These are phyloP conservation scores for Calyptommatus sinebrachiatus DNA, from an alignment of 2,113 vertebrate genomes.

Conservation along the genomic window DNA sequence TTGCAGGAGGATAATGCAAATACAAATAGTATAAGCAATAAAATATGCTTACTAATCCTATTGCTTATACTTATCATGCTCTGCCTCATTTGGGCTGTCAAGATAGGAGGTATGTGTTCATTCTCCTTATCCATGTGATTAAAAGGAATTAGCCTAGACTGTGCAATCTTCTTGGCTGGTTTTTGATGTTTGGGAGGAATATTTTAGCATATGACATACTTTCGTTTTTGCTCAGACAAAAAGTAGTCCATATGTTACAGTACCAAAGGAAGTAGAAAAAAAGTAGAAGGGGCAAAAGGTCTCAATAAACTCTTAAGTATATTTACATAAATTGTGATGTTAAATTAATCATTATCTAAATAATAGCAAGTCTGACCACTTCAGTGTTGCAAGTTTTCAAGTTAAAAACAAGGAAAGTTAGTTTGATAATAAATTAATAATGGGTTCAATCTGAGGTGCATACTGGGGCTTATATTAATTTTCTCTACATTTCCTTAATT, in stretches of 20 bases:
- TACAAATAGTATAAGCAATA: neutral
- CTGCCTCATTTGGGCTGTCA: neutral
- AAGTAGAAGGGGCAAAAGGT: fast-evolving
- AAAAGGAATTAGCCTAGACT: neutral
- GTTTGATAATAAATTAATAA: neutral
- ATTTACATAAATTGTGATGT: too few species aligned
- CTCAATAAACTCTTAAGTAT: neutral
- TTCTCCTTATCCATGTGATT: neutral
- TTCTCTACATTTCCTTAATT: neutral
- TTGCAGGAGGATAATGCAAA: too few species aligned
- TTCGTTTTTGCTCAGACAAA: neutral
- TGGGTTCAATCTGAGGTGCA: neutral
- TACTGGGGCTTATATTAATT: neutral
- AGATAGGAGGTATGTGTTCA: neutral
- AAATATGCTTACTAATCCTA: neutral
- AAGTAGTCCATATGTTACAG: neutral
- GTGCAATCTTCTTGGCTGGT: neutral
- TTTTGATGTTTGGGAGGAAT: neutral
- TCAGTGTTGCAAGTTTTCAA: neutral
- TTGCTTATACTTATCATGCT: neutral
- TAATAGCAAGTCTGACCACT: neutral
- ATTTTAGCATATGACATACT: neutral
- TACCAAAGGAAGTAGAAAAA: neutral
- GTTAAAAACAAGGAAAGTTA: neutral
- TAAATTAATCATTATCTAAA: neutral